A percentile compares a stretch with the other conserved stretches of the same genome.
Conservation (phyloP, 92 coral and sea anemone species). For the Muricea muricata region DNA sequence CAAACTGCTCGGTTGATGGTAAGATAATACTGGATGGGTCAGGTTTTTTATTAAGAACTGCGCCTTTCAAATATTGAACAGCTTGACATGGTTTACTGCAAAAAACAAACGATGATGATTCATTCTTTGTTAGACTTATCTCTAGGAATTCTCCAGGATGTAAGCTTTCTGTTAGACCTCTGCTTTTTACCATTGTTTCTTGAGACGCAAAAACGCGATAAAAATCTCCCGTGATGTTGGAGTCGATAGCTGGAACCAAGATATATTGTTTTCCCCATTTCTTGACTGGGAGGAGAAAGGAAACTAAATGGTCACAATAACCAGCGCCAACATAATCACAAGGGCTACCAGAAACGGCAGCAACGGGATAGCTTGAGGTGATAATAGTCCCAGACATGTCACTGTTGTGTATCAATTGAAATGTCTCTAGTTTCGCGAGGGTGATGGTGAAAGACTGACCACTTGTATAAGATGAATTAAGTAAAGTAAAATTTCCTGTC, state of each 20-base stretch:
- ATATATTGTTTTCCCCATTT: slow-evolving; percentile 45
- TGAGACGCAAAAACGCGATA: slow-evolving; percentile 39
- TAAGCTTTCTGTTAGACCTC: neutral
- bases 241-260: slow-evolving; percentile 11
- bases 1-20: neutral
- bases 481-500: neutral
- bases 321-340: slow-evolving; percentile 36
- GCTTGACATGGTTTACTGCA: slow-evolving; percentile 47
- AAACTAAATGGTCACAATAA: slow-evolving; percentile 46
- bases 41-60: slow-evolving; percentile 7
- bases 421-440: neutral
- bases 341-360: slow-evolving; percentile 44
- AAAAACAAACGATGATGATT: neutral
- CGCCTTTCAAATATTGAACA: slow-evolving; percentile 35
- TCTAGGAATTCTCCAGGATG: neutral
- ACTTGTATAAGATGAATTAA: neutral
- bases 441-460: neutral
- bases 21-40: neutral
- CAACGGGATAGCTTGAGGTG: slow-evolving; percentile 29
- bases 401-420: neutral
- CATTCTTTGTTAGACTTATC: neutral
- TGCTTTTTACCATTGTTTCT: neutral
- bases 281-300: slow-evolving; percentile 28
- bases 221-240: neutral
- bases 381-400: slow-evolving; percentile 42